A percentile compares a stretch with the other conserved stretches of the same genome.
Evolutionary conservation across 1,140 invertebrate genomes (phyloP).

Genomic region (Oryctes rhinoceros): DNA sequence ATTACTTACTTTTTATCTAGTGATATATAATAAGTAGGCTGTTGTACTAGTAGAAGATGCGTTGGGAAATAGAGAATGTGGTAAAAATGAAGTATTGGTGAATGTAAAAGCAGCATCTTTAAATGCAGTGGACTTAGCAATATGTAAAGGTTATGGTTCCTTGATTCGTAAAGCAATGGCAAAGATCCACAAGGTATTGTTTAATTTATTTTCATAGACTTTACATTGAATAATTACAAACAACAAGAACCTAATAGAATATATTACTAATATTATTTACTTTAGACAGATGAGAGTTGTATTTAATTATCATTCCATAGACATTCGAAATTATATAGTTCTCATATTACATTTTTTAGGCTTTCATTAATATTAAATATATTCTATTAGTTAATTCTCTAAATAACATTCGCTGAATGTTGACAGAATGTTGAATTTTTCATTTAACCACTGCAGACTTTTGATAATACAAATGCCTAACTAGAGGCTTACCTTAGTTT

Average conservation of each 20-base stretch:
- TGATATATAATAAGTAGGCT: slow-evolving; percentile 59
- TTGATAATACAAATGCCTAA: too few relatives aligned
- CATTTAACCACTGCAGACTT: too few relatives aligned
- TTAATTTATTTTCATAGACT: too few relatives aligned
- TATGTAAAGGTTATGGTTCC: slow-evolving; percentile 70
- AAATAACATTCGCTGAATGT: too few relatives aligned
- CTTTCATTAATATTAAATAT: slow-evolving; percentile 45
- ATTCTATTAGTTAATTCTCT: not conserved
- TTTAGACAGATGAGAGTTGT: too few relatives aligned
- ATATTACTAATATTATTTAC: too few relatives aligned
- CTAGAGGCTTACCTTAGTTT: too few relatives aligned
- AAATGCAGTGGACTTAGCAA: slow-evolving; percentile 71
- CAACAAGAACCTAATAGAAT: too few relatives aligned
- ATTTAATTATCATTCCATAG: too few relatives aligned
- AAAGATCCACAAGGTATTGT: slow-evolving; percentile 64
- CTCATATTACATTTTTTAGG: not conserved
- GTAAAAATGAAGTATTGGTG: slow-evolving; percentile 70
- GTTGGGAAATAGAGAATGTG: slow-evolving; percentile 65
- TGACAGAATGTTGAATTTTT: too few relatives aligned
- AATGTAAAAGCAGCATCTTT: slow-evolving; percentile 73
- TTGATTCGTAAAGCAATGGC: slow-evolving; percentile 66
- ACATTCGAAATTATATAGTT: not conserved
- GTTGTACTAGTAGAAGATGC: slow-evolving; percentile 67
- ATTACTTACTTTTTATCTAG: too few relatives aligned
- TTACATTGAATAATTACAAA: too few relatives aligned